phyloP scores from a whole-genome alignment of 2,888 invertebrate genomes.

The Ecliptopera silaceata region DNA sequence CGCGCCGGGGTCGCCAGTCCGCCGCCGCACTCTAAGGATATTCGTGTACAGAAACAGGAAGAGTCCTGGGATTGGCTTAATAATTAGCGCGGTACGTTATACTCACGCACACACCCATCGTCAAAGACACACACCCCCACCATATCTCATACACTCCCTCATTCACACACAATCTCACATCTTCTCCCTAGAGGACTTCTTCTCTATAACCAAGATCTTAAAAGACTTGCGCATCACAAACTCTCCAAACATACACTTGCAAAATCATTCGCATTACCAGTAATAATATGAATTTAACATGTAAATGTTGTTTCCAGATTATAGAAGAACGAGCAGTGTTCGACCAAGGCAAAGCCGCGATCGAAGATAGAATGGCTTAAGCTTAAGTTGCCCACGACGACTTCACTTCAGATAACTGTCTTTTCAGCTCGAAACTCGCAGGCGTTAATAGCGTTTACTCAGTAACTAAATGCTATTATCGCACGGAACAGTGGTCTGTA shows the following conservation, averaged over 20 bases:
- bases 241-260: too few relatives aligned
- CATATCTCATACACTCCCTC: not conserved
- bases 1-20: conserved; percentile 68
- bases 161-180: too few relatives aligned
- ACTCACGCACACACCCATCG: not conserved
- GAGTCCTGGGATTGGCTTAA: conserved; percentile 79
- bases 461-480: not conserved
- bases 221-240: too few relatives aligned
- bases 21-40: conserved; percentile 63
- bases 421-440: not conserved
- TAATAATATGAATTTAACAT: not conserved
- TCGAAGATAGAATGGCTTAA: not conserved
- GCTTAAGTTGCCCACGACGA: conserved; percentile 9
- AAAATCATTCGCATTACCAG: too few relatives aligned
- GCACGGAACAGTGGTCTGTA: not conserved
- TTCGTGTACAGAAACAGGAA: conserved; percentile 57
- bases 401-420: conserved; percentile 3
- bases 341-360: conserved; percentile 13
- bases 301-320: conserved; percentile 3
- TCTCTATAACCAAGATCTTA: too few relatives aligned
- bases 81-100: conserved; percentile 47
- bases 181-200: too few relatives aligned
- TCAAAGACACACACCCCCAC: not conserved
- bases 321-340: conserved; percentile 6
- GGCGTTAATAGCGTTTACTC: not conserved